Evolutionary conservation across 2,888 invertebrate genomes (phyloP).

Genomic region (Acrobasis consociella): DNA sequence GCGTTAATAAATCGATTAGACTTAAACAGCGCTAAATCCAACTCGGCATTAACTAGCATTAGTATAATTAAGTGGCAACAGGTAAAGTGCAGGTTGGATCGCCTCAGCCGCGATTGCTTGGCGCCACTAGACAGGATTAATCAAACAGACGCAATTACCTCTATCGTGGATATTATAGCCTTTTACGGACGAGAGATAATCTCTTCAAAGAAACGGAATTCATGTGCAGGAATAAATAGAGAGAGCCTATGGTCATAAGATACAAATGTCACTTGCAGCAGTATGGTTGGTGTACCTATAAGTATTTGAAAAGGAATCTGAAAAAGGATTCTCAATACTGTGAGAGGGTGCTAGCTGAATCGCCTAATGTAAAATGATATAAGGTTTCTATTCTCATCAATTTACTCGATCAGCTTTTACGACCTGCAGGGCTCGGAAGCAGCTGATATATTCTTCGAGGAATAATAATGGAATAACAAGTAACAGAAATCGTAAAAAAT

Average conservation of each 20-base stretch:
- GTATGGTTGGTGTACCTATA: too few species aligned
- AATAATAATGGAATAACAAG: too few species aligned
- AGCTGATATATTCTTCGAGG: too few species aligned
- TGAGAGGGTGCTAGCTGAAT: too few species aligned
- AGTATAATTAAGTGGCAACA: constrained; percentile 16
- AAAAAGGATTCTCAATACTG: too few species aligned
- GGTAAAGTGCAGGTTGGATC: constrained; percentile 10
- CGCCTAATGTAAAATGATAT: too few species aligned
- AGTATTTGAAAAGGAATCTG: too few species aligned
- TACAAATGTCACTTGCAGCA: too few species aligned
- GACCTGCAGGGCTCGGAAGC: too few species aligned
- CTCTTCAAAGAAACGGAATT: constrained; percentile 7
- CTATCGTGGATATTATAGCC: constrained; percentile 4
- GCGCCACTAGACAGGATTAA: constrained; percentile 17
- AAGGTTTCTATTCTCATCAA: too few species aligned
- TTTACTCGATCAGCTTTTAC: too few species aligned
- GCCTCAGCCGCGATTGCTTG: constrained; percentile 1
- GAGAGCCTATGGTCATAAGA: too few species aligned
- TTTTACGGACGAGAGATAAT: constrained; percentile 1
- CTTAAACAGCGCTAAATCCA: constrained; percentile 10
- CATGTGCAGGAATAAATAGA: constrained; percentile 15
- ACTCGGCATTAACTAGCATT: constrained; percentile 8
- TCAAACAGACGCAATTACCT: constrained; percentile 17
- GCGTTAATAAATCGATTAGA: constrained; percentile 11
- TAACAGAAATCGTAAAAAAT: constrained; percentile 44